These are phyloP conservation scores for Drosophila ohnishii DNA, from an alignment of 1,140 invertebrate species.

Conservation along the genomic window DNA sequence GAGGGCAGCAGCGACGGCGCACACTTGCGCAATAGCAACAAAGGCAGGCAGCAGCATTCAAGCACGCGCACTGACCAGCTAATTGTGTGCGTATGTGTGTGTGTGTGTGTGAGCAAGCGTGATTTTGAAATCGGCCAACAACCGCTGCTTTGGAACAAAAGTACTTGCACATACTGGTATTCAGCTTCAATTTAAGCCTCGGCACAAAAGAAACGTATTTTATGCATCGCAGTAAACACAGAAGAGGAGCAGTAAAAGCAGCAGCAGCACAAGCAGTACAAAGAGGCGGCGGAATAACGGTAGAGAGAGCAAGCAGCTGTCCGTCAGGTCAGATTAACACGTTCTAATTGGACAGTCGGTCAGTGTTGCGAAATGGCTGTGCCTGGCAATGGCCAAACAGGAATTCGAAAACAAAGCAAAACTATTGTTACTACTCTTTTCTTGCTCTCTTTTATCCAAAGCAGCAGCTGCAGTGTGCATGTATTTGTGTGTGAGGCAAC, in stretches of 20 bases:
- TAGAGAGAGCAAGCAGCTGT: constrained; percentile 22
- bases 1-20: constrained; percentile 23
- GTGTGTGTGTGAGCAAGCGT: constrained; percentile 28
- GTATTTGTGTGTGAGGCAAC: constrained; percentile 36
- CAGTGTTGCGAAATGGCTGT: constrained; percentile 65
- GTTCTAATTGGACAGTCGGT: constrained; percentile 62
- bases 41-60: constrained; percentile 47
- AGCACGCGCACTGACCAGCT: constrained; percentile 72
- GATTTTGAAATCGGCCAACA: constrained; percentile 56
- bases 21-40: constrained; percentile 71
- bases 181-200: constrained; percentile 49
- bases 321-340: constrained; percentile 53
- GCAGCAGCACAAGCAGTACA: background rate
- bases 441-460: constrained; percentile 12
- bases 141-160: constrained; percentile 48
- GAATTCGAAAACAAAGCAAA: constrained; percentile 60
- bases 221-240: constrained; percentile 23
- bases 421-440: constrained; percentile 55
- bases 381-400: constrained; percentile 22
- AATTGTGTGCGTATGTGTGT: constrained; percentile 43
- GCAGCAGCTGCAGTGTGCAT: constrained; percentile 23
- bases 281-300: constrained; percentile 17
- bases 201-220: constrained; percentile 57
- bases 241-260: constrained; percentile 5
- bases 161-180: constrained; percentile 29